Evolutionary conservation across 2,888 invertebrate genomes (phyloP).

Genomic region (Liposcelis brunnea): DNA sequence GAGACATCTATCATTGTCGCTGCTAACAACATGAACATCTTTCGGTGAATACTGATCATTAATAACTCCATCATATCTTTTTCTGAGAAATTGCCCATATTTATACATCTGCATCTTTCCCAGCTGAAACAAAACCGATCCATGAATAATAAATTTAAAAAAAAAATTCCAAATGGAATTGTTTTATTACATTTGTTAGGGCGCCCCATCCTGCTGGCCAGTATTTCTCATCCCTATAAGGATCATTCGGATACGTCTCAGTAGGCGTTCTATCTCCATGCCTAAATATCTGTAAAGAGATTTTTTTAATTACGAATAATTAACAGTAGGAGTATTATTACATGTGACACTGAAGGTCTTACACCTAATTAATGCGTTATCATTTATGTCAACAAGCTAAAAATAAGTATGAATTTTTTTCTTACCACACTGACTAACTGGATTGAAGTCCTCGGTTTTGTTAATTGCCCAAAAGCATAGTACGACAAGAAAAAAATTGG

Average conservation of each 20-base stretch:
- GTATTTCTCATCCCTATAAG: constrained; percentile 15
- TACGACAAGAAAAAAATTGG: constrained; percentile 13
- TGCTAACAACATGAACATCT: constrained; percentile 34
- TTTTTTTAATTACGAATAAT: no score
- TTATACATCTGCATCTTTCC: constrained; percentile 59
- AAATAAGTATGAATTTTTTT: no score
- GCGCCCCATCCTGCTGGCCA: constrained; percentile 19
- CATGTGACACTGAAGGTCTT: no score
- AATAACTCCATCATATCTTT: constrained; percentile 46
- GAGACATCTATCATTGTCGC: constrained; percentile 15
- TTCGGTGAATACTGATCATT: constrained; percentile 34
- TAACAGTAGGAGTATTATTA: no score
- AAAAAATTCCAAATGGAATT: no score
- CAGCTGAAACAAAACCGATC: constrained; percentile 28
- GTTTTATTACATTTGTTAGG: constrained; percentile 16
- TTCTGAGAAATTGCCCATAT: constrained; percentile 56
- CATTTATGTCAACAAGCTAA: no score
- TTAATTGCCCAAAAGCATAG: constrained; percentile 13
- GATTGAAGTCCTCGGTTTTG: constrained; percentile 10
- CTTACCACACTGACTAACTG: constrained; percentile 14
- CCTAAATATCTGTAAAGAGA: constrained; percentile 16
- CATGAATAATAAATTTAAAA: no score
- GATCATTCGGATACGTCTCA: constrained; percentile 17
- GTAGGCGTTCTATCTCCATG: constrained; percentile 19
- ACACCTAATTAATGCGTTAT: no score